Base-by-base conservation (phyloP, 2,797 vertebrate genomes). In the Pyrocephalus nanus region DNA sequence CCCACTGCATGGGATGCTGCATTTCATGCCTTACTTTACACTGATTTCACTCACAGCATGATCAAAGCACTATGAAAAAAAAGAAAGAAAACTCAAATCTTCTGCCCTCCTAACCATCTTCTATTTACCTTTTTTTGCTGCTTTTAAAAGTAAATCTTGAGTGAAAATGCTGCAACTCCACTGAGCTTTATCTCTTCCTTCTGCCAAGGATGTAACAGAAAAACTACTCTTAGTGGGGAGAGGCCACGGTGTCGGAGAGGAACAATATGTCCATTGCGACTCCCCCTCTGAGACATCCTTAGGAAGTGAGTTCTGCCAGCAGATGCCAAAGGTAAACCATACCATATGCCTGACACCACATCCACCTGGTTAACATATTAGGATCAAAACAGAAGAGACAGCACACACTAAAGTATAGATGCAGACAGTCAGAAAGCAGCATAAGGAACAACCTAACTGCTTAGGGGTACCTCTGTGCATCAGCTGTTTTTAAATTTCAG, bases 231-330 rank as follows among this genome's bases (percentile, higher is more conserved):
- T 70, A n/a, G 53, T 0, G 0, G 11, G 54, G 32, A 91, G 30
- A 74, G 15, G 22, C 75, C 62, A 18, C 0, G 0, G 50, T 32
- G 27, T 54, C 50, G 6, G 2, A 83, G 45, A 62, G 29, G 55
- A 92, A 15, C 73, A 83, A 51, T 50, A 83, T 19, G 50, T 88
- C 69, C 76, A 26, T 27, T 55, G 48, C 1, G 0, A 29, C 21
- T 82, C 61, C 40, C 45, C 26, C 53, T 82, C 72, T 69, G 69
- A 57, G 50, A 69, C 38, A 54, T 55, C 72, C 53, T 71, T 36
- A 38, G 57, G 85, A 93, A 92, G 58, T 25, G 21, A 51, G 53
- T 17, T 67, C 61, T 91, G 85, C 79, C 53, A 73, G 78, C 74
- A 86, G 62, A 57, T 77, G 50, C 75, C 74, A 81, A 74, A 81